Evolutionary conservation across 2,797 vertebrate species (phyloP).

Genomic region (Acrocephalus scirpaceus): DNA sequence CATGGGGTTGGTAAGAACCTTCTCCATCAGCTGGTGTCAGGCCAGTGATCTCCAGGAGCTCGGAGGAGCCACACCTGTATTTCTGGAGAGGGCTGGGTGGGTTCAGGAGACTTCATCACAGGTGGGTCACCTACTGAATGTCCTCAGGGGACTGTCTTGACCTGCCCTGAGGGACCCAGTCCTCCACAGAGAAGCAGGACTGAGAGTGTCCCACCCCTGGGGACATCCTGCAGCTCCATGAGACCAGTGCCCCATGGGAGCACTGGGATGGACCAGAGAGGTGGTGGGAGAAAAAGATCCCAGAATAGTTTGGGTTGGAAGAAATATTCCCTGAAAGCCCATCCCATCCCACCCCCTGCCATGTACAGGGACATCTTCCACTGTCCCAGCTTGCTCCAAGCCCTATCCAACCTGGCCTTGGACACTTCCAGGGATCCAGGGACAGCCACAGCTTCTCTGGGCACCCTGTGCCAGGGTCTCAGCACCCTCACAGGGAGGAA

Average conservation of each 20-base stretch:
- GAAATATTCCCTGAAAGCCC: background rate
- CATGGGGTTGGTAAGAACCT: background rate
- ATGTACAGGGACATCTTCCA: background rate
- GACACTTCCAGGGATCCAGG: background rate
- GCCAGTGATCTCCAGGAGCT: background rate
- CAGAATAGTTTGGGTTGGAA: background rate
- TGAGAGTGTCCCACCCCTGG: background rate
- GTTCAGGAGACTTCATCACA: background rate
- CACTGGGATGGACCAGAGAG: background rate
- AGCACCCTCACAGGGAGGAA: background rate
- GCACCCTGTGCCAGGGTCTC: background rate
- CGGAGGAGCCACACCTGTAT: background rate
- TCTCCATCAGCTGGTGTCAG: background rate
- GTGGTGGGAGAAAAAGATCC: background rate
- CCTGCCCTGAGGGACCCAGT: background rate
- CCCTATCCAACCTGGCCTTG: accelerated
- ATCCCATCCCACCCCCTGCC: background rate
- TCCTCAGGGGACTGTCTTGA: background rate
- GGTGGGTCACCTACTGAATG: background rate
- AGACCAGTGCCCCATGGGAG: accelerated
- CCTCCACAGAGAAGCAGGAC: background rate
- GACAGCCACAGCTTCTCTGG: background rate
- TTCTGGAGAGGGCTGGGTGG: background rate
- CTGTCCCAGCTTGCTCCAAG: accelerated
- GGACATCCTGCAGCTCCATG: background rate